Evolutionary conservation across 2,797 vertebrate species (phyloP).

Genomic region (Cyclopterus lumpus): DNA sequence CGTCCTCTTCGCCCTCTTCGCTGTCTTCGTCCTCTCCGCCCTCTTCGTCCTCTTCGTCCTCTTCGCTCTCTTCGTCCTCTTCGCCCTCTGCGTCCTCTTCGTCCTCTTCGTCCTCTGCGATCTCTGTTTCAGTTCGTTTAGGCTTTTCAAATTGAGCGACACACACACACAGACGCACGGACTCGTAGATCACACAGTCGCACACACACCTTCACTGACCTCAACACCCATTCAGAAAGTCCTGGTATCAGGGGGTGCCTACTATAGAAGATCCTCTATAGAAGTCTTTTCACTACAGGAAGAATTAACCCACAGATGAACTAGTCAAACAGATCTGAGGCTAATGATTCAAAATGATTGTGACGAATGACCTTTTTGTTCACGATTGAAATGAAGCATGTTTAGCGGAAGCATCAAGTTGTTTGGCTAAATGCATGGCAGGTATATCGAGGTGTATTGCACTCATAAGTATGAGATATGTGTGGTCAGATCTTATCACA

Average conservation of each 20-base stretch:
- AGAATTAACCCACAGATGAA: slow-evolving; percentile 20
- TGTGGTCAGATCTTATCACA: slow-evolving; percentile 25
- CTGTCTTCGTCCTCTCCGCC: too few species aligned
- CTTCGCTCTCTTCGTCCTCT: too few species aligned
- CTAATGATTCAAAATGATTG: neutral
- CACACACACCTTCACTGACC: slow-evolving; percentile 23
- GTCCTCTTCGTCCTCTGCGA: neutral
- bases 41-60: too few species aligned
- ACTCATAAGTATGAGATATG: slow-evolving; percentile 28
- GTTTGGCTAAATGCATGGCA: slow-evolving; percentile 51
- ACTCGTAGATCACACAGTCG: neutral
- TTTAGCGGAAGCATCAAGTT: slow-evolving; percentile 14
- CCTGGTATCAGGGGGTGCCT: slow-evolving; percentile 83
- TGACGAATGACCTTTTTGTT: slow-evolving; percentile 14
- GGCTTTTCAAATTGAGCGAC: neutral
- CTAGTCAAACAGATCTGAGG: neutral
- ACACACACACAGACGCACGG: neutral
- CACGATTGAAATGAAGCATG: slow-evolving; percentile 56
- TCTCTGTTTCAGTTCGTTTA: neutral
- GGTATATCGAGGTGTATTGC: neutral
- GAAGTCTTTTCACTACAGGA: slow-evolving; percentile 88
- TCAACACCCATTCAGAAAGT: slow-evolving; percentile 41
- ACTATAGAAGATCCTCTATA: slow-evolving; percentile 88
- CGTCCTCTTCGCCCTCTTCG: too few species aligned
- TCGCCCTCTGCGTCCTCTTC: too few species aligned